Percentiles rank a stretch among this genome's conserved stretches.
These are phyloP conservation scores for Aspidiotus destructor DNA, from an alignment of 2,888 invertebrate species.

Conservation along the genomic window DNA sequence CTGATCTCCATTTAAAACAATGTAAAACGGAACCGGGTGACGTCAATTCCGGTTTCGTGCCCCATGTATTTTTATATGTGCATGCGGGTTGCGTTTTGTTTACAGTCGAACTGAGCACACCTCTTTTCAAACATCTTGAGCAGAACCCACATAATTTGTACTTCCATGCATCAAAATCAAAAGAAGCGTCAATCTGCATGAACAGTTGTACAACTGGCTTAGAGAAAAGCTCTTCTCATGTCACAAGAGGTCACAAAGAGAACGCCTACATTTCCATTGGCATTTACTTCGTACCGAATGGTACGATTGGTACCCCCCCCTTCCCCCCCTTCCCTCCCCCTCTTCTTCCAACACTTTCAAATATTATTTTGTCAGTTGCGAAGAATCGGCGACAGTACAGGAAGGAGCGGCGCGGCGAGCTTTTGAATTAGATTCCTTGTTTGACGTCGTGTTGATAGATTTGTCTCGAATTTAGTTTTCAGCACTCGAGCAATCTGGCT, in stretches of 20 bases:
- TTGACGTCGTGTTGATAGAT: background rate
- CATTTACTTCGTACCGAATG: background rate
- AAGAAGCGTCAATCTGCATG: background rate
- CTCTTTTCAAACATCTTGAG: too few species aligned
- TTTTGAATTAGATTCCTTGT: background rate
- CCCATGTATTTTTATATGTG: too few species aligned
- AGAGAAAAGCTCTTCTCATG: background rate
- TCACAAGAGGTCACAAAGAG: background rate
- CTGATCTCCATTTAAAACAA: too few species aligned
- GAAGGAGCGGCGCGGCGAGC: background rate
- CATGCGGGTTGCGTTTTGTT: too few species aligned
- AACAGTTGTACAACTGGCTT: background rate
- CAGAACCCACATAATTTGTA: background rate
- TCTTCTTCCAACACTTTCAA: background rate
- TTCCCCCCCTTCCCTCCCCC: too few species aligned
- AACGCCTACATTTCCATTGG: background rate
- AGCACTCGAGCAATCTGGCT: background rate
- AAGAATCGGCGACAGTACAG: background rate
- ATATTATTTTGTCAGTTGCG: background rate
- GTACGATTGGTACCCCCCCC: background rate
- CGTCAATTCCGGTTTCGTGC: too few species aligned
- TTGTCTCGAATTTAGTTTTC: background rate
- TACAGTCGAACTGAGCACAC: too few species aligned
- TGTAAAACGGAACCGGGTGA: too few species aligned
- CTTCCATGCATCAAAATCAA: background rate